Evolutionary conservation across 1,140 invertebrate species (phyloP), one percentile per base, ranked within the genome.

Genomic region (Trypoxylus dichotomus): DNA sequence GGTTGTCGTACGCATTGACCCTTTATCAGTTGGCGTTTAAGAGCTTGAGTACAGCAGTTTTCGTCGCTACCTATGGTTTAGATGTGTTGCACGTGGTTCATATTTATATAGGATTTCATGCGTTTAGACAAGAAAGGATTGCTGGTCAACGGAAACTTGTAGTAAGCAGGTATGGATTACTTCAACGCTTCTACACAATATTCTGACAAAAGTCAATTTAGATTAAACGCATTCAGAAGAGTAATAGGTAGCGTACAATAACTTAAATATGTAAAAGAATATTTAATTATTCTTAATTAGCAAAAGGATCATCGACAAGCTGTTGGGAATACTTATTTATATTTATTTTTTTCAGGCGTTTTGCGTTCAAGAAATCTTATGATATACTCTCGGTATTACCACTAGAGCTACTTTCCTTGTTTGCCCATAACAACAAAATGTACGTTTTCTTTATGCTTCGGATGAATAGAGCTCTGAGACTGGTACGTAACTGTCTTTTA

Each of bases 1-100:
- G 73, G 5, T 13, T 27, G 1, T 47, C 71, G 2, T 77, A 68
- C 47, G n/a, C 74, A 58, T 11, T 77, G 19, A n/a, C 54, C 6
- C 19, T 47, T 10, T 74, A 77, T 27, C 77, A 77, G 19, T n/a
- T 77, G n/a, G 77, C 77, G 13, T 77, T 77, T 60, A 25, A 60
- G 2, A 60, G 71, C 25, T n/a, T 32, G 8, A 25, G 5, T 6
- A 37, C 15, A n/a, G 3, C 8, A 13, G 19, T 74, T 2, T 74
- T 74, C 13, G 21, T 58, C 6, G 21, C 54, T 15, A 58, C 77
- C 3, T 77, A 77, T 54, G 10, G 19, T 21, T 74, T 77, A 25
- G 77, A 77, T 47, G n/a, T 74, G 1, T 8, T 37, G 1, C 42
- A 77, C 47, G 13, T 77, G 13, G 19, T 74, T 19, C 71, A 77